Conservation (phyloP, 2,113 vertebrate species). For the Rissa tridactyla region DNA sequence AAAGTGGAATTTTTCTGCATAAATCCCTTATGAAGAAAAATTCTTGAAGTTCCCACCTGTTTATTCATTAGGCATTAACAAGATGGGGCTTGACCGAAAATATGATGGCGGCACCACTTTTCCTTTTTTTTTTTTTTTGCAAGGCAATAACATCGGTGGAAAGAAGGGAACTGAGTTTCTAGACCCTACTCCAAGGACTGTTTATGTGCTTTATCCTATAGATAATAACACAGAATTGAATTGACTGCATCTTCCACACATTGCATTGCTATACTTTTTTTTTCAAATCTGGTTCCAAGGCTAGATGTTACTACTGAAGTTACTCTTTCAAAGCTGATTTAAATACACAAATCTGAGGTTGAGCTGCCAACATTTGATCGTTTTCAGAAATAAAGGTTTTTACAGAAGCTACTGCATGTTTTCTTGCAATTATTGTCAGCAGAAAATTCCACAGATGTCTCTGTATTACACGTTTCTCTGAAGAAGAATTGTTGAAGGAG, state of each 20-base stretch:
- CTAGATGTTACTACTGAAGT: background rate
- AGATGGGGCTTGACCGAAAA: background rate
- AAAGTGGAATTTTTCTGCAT: background rate
- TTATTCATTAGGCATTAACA: background rate
- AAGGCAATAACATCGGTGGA: background rate
- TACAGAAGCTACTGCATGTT: background rate
- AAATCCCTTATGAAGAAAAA: background rate
- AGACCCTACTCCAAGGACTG: background rate
- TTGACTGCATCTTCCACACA: background rate
- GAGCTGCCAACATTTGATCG: background rate
- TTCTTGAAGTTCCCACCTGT: background rate
- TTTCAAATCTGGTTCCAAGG: background rate
- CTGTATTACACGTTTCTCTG: background rate
- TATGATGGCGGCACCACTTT: background rate
- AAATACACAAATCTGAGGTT: background rate
- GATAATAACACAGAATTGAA: background rate
- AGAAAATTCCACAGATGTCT: background rate
- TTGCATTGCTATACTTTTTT: background rate
- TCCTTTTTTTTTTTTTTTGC: background rate
- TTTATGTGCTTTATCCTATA: background rate
- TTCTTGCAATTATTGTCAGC: background rate
- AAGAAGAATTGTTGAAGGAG: background rate
- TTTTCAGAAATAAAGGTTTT: background rate
- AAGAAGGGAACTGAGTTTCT: background rate
- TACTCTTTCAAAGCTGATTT: background rate